These are phyloP conservation scores for Baryphthengus martii DNA, from an alignment of 2,113 vertebrate genomes.

Conservation along the genomic window DNA sequence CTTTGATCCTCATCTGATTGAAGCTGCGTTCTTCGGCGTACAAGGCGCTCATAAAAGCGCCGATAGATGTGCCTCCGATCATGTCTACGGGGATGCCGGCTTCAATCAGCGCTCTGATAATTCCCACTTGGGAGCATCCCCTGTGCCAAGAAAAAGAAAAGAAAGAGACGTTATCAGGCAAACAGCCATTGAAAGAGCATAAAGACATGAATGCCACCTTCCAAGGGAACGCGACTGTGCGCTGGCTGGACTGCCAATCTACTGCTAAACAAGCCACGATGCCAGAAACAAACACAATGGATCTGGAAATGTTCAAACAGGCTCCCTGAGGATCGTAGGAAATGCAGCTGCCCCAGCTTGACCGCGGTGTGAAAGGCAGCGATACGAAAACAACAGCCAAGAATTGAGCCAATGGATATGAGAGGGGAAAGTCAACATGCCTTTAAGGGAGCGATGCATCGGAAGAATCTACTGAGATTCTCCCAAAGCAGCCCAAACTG, in stretches of 20 bases:
- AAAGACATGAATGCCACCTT: background rate
- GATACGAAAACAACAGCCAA: background rate
- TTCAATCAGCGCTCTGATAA: constrained; percentile 86
- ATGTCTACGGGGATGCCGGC: constrained; percentile 88
- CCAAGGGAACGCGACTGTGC: background rate
- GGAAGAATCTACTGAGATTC: background rate
- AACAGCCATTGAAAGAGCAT: background rate
- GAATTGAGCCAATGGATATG: background rate
- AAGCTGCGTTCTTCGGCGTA: constrained; percentile 89
- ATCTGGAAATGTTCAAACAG: background rate
- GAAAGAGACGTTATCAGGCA: background rate
- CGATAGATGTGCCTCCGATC: constrained; percentile 91
- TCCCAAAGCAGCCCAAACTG: background rate
- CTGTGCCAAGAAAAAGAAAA: constrained; percentile 52
- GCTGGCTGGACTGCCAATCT: background rate
- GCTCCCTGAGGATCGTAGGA: background rate
- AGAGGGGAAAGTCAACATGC: fast-evolving
- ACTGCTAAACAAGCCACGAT: background rate
- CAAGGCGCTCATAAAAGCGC: constrained; percentile 89
- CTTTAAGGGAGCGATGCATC: background rate
- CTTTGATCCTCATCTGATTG: constrained; percentile 85
- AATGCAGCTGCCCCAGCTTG: background rate
- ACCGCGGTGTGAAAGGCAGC: background rate
- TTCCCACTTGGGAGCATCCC: constrained; percentile 90
- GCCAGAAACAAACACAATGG: background rate